Percentiles rank a stretch among this genome's conserved stretches.
Evolutionary conservation across 2,113 vertebrate species (phyloP).

Genomic region (Pogonocichla stellata): DNA sequence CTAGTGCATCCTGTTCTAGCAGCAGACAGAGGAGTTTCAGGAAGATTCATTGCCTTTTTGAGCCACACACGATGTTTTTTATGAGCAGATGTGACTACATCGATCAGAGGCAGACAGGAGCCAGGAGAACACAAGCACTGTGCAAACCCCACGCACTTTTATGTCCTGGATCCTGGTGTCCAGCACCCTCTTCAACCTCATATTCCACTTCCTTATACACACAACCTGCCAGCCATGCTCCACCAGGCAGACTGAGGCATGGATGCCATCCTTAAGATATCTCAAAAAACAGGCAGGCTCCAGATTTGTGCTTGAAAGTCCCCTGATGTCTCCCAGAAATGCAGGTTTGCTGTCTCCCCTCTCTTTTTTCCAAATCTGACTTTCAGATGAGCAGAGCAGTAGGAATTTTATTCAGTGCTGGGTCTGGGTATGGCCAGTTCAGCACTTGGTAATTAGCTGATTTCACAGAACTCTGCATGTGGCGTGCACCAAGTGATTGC

Average conservation of each 20-base stretch:
- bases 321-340: not conserved
- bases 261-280: not conserved
- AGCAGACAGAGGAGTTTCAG: not conserved
- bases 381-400: not conserved
- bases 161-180: not conserved
- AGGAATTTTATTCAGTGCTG: not conserved
- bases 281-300: not conserved
- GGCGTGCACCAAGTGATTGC: not conserved
- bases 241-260: not conserved
- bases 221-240: not conserved
- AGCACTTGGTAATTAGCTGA: not conserved
- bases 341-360: not conserved
- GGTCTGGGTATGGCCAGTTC: not conserved
- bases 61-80: not conserved
- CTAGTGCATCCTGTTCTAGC: not conserved
- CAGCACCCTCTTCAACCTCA: not conserved
- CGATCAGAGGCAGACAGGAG: not conserved
- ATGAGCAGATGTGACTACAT: accelerated
- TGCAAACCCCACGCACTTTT: not conserved
- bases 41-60: not conserved
- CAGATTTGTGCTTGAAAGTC: not conserved
- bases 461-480: not conserved
- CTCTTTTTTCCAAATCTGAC: not conserved
- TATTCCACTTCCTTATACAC: not conserved
- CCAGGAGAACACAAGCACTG: not conserved